phyloP scores from a whole-genome alignment of 2,113 vertebrate species.

The Gorsachius goisagi region DNA sequence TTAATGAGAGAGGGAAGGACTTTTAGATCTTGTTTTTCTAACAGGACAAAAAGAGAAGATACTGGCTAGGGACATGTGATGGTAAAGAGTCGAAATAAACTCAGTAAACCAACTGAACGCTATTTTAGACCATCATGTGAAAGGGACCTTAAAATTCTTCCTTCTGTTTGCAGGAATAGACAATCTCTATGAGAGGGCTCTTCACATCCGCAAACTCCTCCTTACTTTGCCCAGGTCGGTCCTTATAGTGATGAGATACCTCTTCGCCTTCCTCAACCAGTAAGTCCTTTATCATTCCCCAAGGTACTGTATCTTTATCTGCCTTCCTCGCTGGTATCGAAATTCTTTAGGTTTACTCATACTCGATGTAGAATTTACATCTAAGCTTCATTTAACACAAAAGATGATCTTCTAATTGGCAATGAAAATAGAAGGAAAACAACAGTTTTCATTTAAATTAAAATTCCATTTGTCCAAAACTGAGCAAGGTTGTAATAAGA shows the following conservation, averaged over 20 bases:
- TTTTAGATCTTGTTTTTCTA: not conserved
- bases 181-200: slow-evolving; percentile 93
- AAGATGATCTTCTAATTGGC: not conserved
- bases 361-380: not conserved
- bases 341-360: not conserved
- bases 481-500: not conserved
- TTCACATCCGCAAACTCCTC: slow-evolving; percentile 95
- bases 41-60: not conserved
- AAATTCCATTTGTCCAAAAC: not conserved
- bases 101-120: not conserved
- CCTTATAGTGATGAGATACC: slow-evolving; percentile 96
- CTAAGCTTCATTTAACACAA: not conserved
- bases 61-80: not conserved
- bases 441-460: not conserved
- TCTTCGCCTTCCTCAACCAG: slow-evolving; percentile 99
- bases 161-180: slow-evolving; percentile 86
- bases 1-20: not conserved
- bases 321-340: not conserved
- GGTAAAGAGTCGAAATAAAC: not conserved
- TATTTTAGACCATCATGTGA: not conserved
- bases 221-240: slow-evolving; percentile 93
- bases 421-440: not conserved
- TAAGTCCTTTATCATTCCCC: slow-evolving; percentile 74
- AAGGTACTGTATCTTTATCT: not conserved
- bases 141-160: not conserved